Conservation (phyloP, 92 coral and sea anemone genomes). For the Porites lobata region DNA sequence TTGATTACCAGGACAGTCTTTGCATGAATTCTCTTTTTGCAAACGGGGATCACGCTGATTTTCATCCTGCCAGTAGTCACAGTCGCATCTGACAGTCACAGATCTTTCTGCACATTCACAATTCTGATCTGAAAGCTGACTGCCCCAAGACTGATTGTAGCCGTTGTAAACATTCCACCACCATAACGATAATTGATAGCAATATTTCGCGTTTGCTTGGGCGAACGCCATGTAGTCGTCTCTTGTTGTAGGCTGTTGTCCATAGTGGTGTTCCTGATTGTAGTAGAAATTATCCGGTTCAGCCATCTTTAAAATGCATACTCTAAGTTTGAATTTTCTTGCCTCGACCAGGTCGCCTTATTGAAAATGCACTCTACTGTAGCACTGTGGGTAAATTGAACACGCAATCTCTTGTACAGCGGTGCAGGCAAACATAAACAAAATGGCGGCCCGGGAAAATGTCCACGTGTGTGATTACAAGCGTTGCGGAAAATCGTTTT, state of each 20-base stretch:
- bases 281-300: neutral
- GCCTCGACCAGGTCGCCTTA: neutral
- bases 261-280: conserved; percentile 1
- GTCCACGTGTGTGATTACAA: conserved; percentile 72
- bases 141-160: conserved; percentile 31
- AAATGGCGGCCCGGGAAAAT: conserved; percentile 78
- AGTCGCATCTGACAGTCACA: neutral
- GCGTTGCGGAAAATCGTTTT: conserved; percentile 85
- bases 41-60: too few relatives aligned
- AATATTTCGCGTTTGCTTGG: conserved; percentile 53
- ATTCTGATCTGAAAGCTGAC: conserved; percentile 7
- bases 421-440: conserved; percentile 58
- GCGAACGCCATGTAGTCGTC: conserved; percentile 43
- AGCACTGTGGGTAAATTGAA: conserved; percentile 15
- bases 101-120: conserved; percentile 50
- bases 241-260: neutral
- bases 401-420: neutral
- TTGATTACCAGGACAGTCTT: conserved; percentile 11
- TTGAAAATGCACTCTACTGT: neutral
- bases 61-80: conserved; percentile 21
- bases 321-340: too few relatives aligned
- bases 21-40: neutral
- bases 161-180: conserved; percentile 69
- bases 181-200: conserved; percentile 63
- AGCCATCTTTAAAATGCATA: neutral